A percentile compares a stretch with the other conserved stretches of the same genome.
These are phyloP conservation scores for Helleia helle DNA, from an alignment of 2,888 invertebrate genomes.

Conservation along the genomic window DNA sequence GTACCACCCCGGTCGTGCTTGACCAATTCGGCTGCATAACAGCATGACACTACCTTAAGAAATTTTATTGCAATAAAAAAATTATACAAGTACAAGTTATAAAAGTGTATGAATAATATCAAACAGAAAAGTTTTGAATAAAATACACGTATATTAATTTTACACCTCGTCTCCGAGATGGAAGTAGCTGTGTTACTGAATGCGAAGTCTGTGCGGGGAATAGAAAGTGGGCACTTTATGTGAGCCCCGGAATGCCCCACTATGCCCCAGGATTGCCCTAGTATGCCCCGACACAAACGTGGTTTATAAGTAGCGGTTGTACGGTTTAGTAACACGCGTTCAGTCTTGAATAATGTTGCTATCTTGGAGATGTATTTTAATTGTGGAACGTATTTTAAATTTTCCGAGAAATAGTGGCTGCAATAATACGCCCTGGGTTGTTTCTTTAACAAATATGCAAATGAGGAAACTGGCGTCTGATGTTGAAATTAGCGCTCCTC, in stretches of 20 bases:
- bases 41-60: no score
- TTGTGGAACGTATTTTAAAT: not conserved
- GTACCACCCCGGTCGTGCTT: no score
- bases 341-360: not conserved
- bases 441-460: not conserved
- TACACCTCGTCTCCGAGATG: not conserved
- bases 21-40: no score
- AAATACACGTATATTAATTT: constrained; percentile 6
- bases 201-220: constrained; percentile 5
- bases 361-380: not conserved
- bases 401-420: not conserved
- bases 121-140: no score
- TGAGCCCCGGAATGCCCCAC: not conserved
- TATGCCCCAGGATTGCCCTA: not conserved
- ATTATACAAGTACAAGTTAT: no score
- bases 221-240: constrained; percentile 8
- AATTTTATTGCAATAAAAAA: no score
- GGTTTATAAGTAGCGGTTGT: constrained; percentile 2
- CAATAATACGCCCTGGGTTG: not conserved
- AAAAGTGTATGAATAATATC: no score
- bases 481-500: no score
- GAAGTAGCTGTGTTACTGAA: constrained; percentile 1
- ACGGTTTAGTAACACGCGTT: constrained; percentile 4
- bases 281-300: not conserved
- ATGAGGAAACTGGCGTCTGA: no score